Evolutionary conservation across 1,140 invertebrate genomes (phyloP).

Genomic region (Lethrus apterus): DNA sequence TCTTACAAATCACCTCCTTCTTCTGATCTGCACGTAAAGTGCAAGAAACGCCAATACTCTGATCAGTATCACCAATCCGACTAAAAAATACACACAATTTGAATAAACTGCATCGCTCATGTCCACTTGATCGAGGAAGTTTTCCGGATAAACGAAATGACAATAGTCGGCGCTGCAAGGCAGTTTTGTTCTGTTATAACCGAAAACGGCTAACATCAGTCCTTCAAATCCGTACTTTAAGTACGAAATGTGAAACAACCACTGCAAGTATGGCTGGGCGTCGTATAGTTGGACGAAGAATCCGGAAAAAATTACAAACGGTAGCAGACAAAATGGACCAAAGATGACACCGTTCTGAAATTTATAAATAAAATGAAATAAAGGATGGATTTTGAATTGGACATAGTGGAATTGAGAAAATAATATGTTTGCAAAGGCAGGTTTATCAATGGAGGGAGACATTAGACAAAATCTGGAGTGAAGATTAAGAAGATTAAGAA

Average conservation of each 20-base stretch:
- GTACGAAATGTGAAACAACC: constrained; percentile 83
- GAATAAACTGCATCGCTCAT: constrained; percentile 62
- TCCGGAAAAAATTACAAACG: constrained; percentile 81
- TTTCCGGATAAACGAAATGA: constrained; percentile 60
- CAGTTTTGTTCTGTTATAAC: constrained; percentile 60
- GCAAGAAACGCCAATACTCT: constrained; percentile 31
- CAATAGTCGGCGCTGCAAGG: constrained; percentile 59
- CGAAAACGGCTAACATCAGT: constrained; percentile 53
- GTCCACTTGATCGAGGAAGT: constrained; percentile 62
- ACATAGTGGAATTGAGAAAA: no score
- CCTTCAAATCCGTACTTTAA: constrained; percentile 70
- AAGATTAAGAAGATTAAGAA: no score
- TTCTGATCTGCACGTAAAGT: constrained; percentile 29
- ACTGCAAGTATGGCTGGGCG: constrained; percentile 69
- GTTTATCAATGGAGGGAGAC: no score
- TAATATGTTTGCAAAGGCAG: no score
- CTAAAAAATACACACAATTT: constrained; percentile 31
- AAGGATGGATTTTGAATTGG: not conserved
- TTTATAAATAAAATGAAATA: constrained; percentile 19
- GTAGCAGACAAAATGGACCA: constrained; percentile 74
- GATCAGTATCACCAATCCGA: constrained; percentile 28
- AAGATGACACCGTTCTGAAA: constrained; percentile 74
- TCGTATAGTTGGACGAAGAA: constrained; percentile 83
- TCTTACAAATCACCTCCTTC: constrained; percentile 17
- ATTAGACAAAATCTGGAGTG: no score